phyloP scores from a whole-genome alignment of 2,113 vertebrate genomes.

The Nothobranchius furzeri region DNA sequence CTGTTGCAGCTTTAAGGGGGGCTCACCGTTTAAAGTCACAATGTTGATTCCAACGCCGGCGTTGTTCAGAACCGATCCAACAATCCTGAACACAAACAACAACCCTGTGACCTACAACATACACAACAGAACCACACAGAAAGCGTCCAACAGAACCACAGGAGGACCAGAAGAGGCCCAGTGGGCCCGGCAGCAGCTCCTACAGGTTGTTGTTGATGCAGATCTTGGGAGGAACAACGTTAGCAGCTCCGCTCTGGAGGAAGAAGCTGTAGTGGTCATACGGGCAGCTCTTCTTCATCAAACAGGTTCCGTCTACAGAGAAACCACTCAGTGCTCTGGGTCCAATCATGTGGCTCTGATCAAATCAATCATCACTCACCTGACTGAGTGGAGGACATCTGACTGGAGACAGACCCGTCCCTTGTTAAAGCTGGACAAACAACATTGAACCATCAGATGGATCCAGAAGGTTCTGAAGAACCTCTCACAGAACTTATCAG shows the following conservation, averaged over 20 bases:
- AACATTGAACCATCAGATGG: background rate
- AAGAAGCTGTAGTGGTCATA: slow-evolving; percentile 86
- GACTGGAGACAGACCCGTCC: fast-evolving
- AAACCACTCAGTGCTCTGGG: background rate
- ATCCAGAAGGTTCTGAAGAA: background rate
- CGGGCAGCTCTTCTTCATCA: slow-evolving; percentile 77
- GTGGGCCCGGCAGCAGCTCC: background rate
- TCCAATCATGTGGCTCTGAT: background rate
- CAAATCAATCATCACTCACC: slow-evolving; percentile 9
- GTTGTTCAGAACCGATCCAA: slow-evolving; percentile 85
- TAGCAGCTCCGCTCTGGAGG: slow-evolving; percentile 90
- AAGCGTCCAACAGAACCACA: background rate
- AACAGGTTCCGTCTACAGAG: slow-evolving; percentile 64
- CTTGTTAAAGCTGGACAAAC: background rate
- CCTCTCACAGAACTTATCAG: background rate
- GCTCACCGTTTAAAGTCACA: slow-evolving; percentile 84
- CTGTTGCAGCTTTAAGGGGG: too few relatives aligned
- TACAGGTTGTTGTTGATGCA: slow-evolving; percentile 88
- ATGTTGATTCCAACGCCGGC: slow-evolving; percentile 87
- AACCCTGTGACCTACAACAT: background rate
- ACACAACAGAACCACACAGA: background rate
- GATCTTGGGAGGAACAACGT: slow-evolving; percentile 86
- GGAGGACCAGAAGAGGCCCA: background rate
- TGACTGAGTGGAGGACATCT: fast-evolving
- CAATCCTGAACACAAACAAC: slow-evolving; percentile 72